phyloP scores from a whole-genome alignment of 2,113 vertebrate species.

The Bubo blakistoni region DNA sequence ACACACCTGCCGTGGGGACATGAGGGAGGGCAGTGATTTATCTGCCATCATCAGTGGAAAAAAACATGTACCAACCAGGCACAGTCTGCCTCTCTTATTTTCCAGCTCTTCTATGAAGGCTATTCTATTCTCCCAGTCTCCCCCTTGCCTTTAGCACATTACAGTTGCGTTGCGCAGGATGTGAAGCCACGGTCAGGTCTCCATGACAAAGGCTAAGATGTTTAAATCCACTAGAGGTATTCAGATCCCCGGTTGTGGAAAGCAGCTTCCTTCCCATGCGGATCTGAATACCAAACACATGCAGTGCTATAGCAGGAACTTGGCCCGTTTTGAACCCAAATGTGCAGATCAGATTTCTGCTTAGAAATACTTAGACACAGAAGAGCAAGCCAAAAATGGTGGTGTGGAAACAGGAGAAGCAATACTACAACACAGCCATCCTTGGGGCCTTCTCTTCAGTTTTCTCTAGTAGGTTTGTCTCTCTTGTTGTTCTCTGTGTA shows the following conservation, averaged over 20 bases:
- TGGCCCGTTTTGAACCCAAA: conserved; percentile 9
- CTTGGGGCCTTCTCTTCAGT: not conserved
- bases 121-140: not conserved
- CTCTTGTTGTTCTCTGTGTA: not conserved
- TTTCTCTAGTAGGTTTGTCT: not conserved
- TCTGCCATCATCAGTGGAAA: not conserved
- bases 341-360: conserved; percentile 9
- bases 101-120: not conserved
- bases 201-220: not conserved
- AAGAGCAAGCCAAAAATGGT: not conserved
- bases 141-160: not conserved
- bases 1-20: not conserved
- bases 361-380: not conserved
- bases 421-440: not conserved
- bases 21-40: conserved; percentile 2
- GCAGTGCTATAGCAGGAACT: not conserved
- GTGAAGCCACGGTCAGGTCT: not conserved
- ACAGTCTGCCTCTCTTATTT: not conserved
- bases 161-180: not conserved
- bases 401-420: not conserved
- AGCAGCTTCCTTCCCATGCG: not conserved
- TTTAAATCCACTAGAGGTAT: not conserved
- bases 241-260: not conserved
- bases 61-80: not conserved
- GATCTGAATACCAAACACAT: not conserved